These are phyloP conservation scores for Scyliorhinus canicula DNA, from an alignment of 2,797 vertebrate genomes.

Conservation along the genomic window DNA sequence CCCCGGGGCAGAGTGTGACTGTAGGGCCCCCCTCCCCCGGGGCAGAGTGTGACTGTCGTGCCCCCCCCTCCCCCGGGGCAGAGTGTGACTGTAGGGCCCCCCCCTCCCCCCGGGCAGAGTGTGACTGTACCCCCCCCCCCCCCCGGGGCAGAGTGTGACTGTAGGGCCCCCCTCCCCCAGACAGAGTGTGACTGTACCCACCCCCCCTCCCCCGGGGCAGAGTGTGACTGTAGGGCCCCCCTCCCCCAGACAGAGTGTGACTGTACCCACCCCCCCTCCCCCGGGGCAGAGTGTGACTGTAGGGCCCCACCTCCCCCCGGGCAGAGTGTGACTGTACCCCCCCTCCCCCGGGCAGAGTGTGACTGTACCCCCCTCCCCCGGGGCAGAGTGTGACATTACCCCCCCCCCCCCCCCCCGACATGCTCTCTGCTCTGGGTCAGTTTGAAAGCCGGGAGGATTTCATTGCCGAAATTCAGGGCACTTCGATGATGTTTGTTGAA, in stretches of 20 bases:
- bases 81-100: background rate
- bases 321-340: background rate
- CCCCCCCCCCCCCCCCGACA: no score
- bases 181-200: background rate
- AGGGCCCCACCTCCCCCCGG: no score
- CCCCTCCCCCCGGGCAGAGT: no score
- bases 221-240: background rate
- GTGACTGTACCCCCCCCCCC: background rate
- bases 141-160: background rate
- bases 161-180: no score
- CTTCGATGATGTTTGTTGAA: conserved; percentile 15
- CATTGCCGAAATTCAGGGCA: background rate
- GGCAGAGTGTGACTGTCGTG: no score
- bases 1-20: no score
- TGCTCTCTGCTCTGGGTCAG: background rate
- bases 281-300: no score
- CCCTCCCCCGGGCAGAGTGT: background rate
- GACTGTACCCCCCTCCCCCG: background rate
- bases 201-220: background rate
- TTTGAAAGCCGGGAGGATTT: background rate
- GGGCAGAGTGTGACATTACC: background rate
- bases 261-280: no score
- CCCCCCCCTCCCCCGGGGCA: no score
- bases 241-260: no score
- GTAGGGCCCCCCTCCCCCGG: no score